Evolutionary conservation across 2,113 vertebrate species (phyloP), one percentile per base, ranked within the genome.

Genomic region (Uria aalge): DNA sequence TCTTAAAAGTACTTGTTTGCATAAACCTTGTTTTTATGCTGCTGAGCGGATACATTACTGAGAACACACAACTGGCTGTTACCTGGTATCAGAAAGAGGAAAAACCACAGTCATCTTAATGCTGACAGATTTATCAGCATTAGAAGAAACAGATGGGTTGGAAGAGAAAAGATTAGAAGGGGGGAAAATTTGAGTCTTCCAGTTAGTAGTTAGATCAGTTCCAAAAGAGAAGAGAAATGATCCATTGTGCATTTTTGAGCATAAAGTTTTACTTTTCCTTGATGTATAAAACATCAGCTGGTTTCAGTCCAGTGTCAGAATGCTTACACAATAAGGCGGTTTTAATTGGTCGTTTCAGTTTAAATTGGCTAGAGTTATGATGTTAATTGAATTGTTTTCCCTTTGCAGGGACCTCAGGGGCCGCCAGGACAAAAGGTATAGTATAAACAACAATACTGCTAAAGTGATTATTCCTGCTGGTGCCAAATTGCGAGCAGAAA

Each of bases 381-480:
- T 96, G 95, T 94, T 98, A 98, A 99, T 98, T 97, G 97, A 90
- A 97, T 98, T 97, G 84, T 97, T 98, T 97, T 98, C 96, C 91
- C 64, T 97, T 98, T 98, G 75, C 93, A 99, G 99, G 99, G 99
- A 98, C 99, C 98, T 90, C 97, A 98, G 96, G 99, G 99, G 68
- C 99, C 99, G 97, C 98, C 98, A 75, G 99, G 99, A 98, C 98
- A 90, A 96, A 99, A 99, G 99, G 99, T 99, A 99, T 73, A 96
- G 97, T 98, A 97, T 97, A 55, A 97, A 93, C 41, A 95, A 92
- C 43, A 92, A 75, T 94, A 38, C 73, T 95, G 94, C 85, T 88
- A 85, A 98, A 96, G 73, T 81, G 66, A 92, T 98, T 96, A 86
- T 63, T 69, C 62, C 88, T 85, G 12, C 74, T 63, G 30, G 30